Evolutionary conservation across 1,140 invertebrate species (phyloP), one percentile per base, ranked within the genome.

Genomic region (Elymnias hypermnestra): DNA sequence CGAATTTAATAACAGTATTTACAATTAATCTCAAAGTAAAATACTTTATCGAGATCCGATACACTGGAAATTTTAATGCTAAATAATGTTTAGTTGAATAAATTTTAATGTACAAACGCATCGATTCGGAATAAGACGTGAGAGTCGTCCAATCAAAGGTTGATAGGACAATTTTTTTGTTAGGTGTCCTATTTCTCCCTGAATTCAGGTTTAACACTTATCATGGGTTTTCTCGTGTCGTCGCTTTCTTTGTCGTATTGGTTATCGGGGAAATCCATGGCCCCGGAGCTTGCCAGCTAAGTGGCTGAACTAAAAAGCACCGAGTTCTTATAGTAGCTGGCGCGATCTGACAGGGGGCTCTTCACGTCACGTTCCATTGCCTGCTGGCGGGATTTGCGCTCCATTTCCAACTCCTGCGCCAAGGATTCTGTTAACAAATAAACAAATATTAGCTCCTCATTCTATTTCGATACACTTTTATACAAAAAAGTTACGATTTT

Each of bases 311-410:
- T 94, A 73, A 94, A 95, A 35, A 95, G 87, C 48, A 94, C 93
- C 7, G 93, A 94, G 77, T 94, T 94, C 81, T 95, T 94, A 88
- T 94, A 95, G 84, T 94, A 94, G 57, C 89, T 89, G 53, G 91
- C 89, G 63, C 91, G 88, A 65, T 95, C 94, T 76, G 94, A 93
- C 53, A 95, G 88, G 17, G 93, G 93, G 69, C 93, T 93, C 83
- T 95, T 95, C 22, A 94, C 93, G 70, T 95, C 94, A 55, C 92
- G 89, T 70, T 95, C 94, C 61, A 91, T 87, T 26, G 91, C 89
- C 53, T 94, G 93, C 65, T 94, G 93, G 45, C 93, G 90, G 22
- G 91, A 90, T 81, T 95, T 95, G 82, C 94, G 89, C 71, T 95
- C 94, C 88, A 94, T 89, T 83, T 95, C 93, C 58, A 95, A 88